These are phyloP conservation scores for Tribolium madens DNA, from an alignment of 1,140 invertebrate species.

Conservation along the genomic window DNA sequence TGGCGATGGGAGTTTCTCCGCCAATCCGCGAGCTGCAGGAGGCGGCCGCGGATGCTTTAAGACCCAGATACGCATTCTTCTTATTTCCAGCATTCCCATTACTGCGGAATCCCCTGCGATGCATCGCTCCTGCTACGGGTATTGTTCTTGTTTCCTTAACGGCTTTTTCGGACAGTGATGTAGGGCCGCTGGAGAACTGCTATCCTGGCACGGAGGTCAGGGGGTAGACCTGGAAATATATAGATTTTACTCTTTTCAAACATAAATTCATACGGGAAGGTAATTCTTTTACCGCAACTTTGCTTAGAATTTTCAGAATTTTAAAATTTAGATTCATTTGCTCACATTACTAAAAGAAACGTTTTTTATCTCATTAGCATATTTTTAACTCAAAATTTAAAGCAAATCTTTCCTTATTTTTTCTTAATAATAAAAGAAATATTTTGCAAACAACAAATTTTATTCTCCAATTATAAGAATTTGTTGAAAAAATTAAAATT, in stretches of 20 bases:
- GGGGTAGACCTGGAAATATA: slow-evolving; percentile 40
- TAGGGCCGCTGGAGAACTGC: slow-evolving; percentile 45
- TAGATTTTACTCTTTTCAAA: slow-evolving; percentile 35
- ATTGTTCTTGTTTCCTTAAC: slow-evolving; percentile 59
- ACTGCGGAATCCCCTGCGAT: slow-evolving; percentile 58
- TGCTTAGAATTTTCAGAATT: too few species aligned
- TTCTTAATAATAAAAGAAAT: too few species aligned
- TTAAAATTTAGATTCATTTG: too few species aligned
- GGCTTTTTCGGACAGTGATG: slow-evolving; percentile 58
- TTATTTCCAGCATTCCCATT: slow-evolving; percentile 56
- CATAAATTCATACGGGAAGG: slow-evolving; percentile 3
- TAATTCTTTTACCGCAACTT: neutral
- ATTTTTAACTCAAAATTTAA: too few species aligned
- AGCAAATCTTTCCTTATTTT: too few species aligned
- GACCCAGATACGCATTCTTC: slow-evolving; percentile 62
- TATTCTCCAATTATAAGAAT: too few species aligned
- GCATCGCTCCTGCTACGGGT: slow-evolving; percentile 55
- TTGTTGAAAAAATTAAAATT: too few species aligned
- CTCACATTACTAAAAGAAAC: too few species aligned
- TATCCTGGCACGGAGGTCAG: neutral
- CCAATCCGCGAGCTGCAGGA: slow-evolving; percentile 61
- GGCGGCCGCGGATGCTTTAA: slow-evolving; percentile 63
- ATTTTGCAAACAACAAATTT: too few species aligned
- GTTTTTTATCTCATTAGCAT: too few species aligned
- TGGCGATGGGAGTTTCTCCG: slow-evolving; percentile 60